A percentile compares a stretch with the other conserved stretches of the same genome.
phyloP scores from a whole-genome alignment of 2,797 vertebrate species.

The Gephyroberyx darwinii region DNA sequence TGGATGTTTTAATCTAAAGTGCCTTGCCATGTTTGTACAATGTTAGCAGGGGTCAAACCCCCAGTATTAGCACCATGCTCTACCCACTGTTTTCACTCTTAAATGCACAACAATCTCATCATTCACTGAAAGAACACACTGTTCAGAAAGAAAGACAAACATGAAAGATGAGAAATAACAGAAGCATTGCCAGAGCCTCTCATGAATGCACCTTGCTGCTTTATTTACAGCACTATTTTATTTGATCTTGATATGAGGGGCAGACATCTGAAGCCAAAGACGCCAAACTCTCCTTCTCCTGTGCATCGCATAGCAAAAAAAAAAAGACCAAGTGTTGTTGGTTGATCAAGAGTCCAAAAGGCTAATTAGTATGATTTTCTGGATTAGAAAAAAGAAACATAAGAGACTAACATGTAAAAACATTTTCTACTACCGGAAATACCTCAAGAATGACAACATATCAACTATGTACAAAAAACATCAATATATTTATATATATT shows the following conservation, averaged over 20 bases:
- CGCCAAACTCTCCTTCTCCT: constrained; percentile 62
- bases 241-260: constrained; percentile 80
- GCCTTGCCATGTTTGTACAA: too few species aligned
- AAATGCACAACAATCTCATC: not conserved
- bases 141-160: not conserved
- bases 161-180: constrained; percentile 22
- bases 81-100: not conserved
- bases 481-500: constrained; percentile 81
- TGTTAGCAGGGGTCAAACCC: too few species aligned
- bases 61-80: too few species aligned
- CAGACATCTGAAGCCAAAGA: constrained; percentile 76
- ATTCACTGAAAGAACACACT: not conserved
- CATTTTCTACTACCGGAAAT: constrained; percentile 79
- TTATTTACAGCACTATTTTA: constrained; percentile 84
- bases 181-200: constrained; percentile 41
- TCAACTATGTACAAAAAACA: constrained; percentile 84
- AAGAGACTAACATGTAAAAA: constrained; percentile 84
- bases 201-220: constrained; percentile 80
- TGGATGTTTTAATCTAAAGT: too few species aligned
- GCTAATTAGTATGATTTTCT: constrained; percentile 79
- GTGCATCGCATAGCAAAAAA: constrained; percentile 68
- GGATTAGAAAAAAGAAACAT: constrained; percentile 82
- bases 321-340: constrained; percentile 73
- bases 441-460: constrained; percentile 81
- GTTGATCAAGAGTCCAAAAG: constrained; percentile 79